phyloP scores from a whole-genome alignment of 2,113 vertebrate species.

The Cephalopholis sonnerati region DNA sequence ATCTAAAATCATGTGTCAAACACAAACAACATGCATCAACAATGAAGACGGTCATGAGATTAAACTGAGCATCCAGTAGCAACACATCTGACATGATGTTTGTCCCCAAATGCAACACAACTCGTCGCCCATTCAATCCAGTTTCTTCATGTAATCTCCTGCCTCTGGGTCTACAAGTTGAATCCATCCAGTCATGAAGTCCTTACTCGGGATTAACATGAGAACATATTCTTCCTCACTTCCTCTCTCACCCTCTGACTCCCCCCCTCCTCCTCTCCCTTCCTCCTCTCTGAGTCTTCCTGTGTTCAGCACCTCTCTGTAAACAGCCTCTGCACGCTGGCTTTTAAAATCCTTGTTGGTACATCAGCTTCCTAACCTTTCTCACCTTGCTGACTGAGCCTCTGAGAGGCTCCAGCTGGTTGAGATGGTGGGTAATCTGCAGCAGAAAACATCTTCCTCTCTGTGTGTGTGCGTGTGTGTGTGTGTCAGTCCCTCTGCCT shows the following conservation, averaged over 20 bases:
- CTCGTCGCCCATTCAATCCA: not conserved
- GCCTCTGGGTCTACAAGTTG: not conserved
- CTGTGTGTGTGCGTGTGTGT: conserved; percentile 17
- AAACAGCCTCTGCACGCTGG: conserved; percentile 53
- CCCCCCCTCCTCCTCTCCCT: not conserved
- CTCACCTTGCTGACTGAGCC: conserved; percentile 61
- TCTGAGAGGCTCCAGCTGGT: conserved; percentile 52
- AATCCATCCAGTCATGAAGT: conserved; percentile 36
- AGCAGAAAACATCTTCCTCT: not conserved
- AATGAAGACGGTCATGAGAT: not conserved
- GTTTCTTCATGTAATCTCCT: conserved; percentile 17
- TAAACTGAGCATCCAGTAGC: not conserved
- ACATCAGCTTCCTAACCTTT: conserved; percentile 70
- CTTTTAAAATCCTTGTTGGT: conserved; percentile 71
- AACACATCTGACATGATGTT: not conserved
- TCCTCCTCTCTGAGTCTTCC: conserved; percentile 9
- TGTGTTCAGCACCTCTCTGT: conserved; percentile 48
- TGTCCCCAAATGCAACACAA: not conserved
- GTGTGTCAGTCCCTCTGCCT: conserved; percentile 5
- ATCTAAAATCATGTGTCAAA: not conserved
- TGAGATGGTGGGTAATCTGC: conserved; percentile 57
- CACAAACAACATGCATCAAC: not conserved
- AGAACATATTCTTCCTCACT: conserved; percentile 21
- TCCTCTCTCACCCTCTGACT: conserved; percentile 11
- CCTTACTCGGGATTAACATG: conserved; percentile 38